phyloP scores from a whole-genome alignment of 30 jellyfish, hydroid and myxozoan genomes.

The Hydractinia symbiolongicarpus region DNA sequence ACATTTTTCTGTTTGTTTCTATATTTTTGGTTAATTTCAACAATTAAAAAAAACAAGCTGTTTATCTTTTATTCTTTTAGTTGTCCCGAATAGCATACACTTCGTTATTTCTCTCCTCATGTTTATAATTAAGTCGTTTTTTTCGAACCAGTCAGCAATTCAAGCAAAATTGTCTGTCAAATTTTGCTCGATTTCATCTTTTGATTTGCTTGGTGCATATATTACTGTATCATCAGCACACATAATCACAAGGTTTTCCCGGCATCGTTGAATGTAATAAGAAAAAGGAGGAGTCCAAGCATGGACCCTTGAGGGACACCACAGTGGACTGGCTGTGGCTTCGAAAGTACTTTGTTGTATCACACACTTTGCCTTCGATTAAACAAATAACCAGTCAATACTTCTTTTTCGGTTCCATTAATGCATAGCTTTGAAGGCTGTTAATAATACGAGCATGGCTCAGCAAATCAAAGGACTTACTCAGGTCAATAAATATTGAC shows the following conservation, averaged over 20 bases:
- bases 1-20: no score
- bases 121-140: no score
- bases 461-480: constrained; percentile 34
- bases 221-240: constrained; percentile 1
- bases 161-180: no score
- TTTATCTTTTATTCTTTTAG: no score
- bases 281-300: background rate
- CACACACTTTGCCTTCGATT: background rate
- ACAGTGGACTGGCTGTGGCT: background rate
- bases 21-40: no score
- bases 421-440: background rate
- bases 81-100: no score
- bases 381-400: no score
- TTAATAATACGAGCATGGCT: background rate
- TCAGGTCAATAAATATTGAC: constrained; percentile 44
- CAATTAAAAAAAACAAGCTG: no score
- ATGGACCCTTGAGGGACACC: constrained; percentile 12
- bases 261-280: background rate
- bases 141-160: no score
- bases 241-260: background rate
- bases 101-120: no score
- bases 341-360: background rate
- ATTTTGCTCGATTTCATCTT: no score
- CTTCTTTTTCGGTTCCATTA: background rate
- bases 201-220: background rate